Evolutionary conservation across 2,113 vertebrate species (phyloP), one percentile per base, ranked within the genome.

Genomic region (Clupea harengus): DNA sequence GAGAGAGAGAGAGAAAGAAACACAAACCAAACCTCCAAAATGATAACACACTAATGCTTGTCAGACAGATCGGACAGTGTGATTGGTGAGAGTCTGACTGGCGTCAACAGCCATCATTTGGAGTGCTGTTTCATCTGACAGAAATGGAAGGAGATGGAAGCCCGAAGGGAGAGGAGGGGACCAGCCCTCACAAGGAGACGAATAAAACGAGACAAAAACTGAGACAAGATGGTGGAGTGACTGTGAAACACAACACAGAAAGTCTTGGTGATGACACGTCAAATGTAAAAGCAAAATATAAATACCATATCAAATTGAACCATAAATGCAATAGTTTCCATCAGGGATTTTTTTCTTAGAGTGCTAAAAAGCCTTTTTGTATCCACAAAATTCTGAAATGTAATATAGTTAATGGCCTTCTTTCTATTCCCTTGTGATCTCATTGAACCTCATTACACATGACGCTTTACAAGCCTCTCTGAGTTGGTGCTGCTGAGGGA

Each of bases 11-110:
- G 45, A 2, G 52, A 67, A 39, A 82, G 57, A 64, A 45, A 47
- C 13, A 78, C 28, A 78, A 13, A 75, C 28, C 67, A 39, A 75
- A 28, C 72, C 32, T 78, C 11, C 32, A 78, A 39, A 78, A 32
- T 78, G 2, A 78, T 32, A 32, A 32, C 72, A 78, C 11, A 15
- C 28, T 25, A 72, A 25, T 28, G 64, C 64, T 39, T 78, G 72
- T 78, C 72, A 78, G 72, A 78, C 28, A 39, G 25, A 85, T 32
- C 3, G 82, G 64, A 28, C 86, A 82, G n/a, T 60, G 45, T 81
- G 46, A 87, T 85, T 85, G 64, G 81, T 87, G 47, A 25, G n/a
- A 45, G n/a, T 75, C 67, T 52, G 67, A 47, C 64, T 85, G 39
- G 64, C 80, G 81, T 85, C 81, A 64, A 49, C 49, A 82, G n/a